Base-by-base conservation (phyloP, 2,888 invertebrate species). In the Linnaemya tessellans region DNA sequence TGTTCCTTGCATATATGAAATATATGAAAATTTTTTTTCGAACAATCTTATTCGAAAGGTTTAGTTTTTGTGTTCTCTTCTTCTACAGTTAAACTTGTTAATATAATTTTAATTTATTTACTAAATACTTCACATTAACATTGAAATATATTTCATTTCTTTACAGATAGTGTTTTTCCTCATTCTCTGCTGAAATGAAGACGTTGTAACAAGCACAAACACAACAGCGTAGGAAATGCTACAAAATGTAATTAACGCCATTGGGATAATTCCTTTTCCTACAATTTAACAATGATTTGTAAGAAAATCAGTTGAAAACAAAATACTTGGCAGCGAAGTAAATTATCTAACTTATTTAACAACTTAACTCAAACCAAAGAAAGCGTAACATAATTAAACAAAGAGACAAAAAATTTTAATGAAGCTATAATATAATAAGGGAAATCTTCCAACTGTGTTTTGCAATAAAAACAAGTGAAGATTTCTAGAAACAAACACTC, bases 21-120 rank as follows among this genome's bases (percentile, higher is more conserved):
- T 30, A 30, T 5, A 3, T 30, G 30, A 30, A 2, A 5, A 3
- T 30, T 30, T 30, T 30, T 5, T 30, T 30, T 30, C 30, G 30
- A 2, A 30, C 30, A 30, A 5, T 30, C 30, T 30, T 2, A 30
- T 30, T 30, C 30, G 30, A 30, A 30, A 30, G 5, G 30, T 43
- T 20, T 41, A 56, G 56, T 56, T 68, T 7, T 56, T 51, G 13
- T 38, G 11, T 49, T 22, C 49, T 35, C 4, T 7, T 56, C 10
- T 41, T 41, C 13, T 25, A 20, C 38, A 38, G 15, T 60, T 38
- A 15, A 80, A 46, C 7, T 49, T 80, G 56, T 65, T 73, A 5
- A 58, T 67, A 41, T 25, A 58, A 65, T 56, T 60, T 49, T 38
- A 74, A 74, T 49, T 67, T 49, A 64, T 65, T 67, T 74, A 65